A percentile compares a stretch with the other conserved stretches of the same genome.
Conservation (phyloP, 2,888 invertebrate species). For the Drosophila picticornis region DNA sequence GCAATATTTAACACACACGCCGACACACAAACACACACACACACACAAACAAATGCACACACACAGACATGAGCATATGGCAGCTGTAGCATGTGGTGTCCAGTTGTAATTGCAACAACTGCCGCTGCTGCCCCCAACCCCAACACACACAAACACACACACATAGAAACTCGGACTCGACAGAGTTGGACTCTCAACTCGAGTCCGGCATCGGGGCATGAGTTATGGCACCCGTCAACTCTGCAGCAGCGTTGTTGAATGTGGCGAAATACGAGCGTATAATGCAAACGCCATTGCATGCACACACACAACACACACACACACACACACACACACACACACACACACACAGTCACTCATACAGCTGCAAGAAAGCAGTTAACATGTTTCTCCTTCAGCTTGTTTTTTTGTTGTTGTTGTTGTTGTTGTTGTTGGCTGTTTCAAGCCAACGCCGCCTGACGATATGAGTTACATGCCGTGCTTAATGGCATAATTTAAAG, state of each 20-base stretch:
- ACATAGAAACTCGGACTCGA: conserved; percentile 15
- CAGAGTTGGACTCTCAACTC: conserved; percentile 43
- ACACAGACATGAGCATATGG: conserved; percentile 54
- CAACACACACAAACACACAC: conserved; percentile 20
- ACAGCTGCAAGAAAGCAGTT: conserved; percentile 72
- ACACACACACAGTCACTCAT: conserved; percentile 34
- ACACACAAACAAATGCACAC: conserved; percentile 26
- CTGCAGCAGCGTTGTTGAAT: conserved; percentile 71
- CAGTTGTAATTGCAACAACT: conserved; percentile 78
- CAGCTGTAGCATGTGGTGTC: conserved; percentile 78
- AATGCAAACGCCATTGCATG: conserved; percentile 81
- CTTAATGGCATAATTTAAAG: conserved; percentile 85
- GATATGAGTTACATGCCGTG: conserved; percentile 84
- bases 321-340: conserved; percentile 34
- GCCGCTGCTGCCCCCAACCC: conserved; percentile 56
- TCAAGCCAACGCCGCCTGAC: conserved; percentile 75
- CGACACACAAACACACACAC: conserved; percentile 38
- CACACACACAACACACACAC: conserved; percentile 41
- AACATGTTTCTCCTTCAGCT: conserved; percentile 79
- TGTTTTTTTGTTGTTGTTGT: conserved; percentile 7
- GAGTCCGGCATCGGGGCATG: conserved; percentile 67
- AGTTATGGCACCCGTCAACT: conserved; percentile 81
- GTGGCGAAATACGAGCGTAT: conserved; percentile 82
- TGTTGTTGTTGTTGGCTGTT: conserved; percentile 59
- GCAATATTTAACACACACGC: conserved; percentile 84